Base-by-base conservation (phyloP, 92 coral and sea anemone species). In the Epizoanthus scotinus region DNA sequence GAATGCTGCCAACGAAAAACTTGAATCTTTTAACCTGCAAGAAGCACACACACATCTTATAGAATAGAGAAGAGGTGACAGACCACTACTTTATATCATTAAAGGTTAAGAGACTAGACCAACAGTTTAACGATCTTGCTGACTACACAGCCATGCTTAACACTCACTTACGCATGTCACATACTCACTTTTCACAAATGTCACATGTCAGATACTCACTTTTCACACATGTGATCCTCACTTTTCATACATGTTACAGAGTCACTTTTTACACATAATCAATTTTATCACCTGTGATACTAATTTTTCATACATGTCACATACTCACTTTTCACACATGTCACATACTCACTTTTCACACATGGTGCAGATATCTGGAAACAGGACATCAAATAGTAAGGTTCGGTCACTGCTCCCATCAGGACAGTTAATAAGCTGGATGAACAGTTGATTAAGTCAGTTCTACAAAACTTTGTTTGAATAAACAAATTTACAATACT, bases 11-110 rank as follows among this genome's bases (percentile, higher is more conserved):
- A 94, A 77, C 24, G 82, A 84, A 65, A 86, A 85, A 58, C 91
- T 90, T 25, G 94, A 87, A 34, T 94, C 98, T 72, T 90, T 94
- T 28, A 92, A 63, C 21, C 98, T 94, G 70, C 50, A 84, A 81
- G 13, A 60, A 22, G 55, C 24, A 31, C 1, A 13, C 65, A 69
- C 0, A 75, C 19, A 18, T 8, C 21, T 19, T 2, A 15, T 28
- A 31, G 8, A n/a, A 4, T 40, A 25, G 26, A 25, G 19, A 17
- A 25, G 19, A 17, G n/a, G 47, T 0, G 8, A 1, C 71, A 13
- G 71, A 29, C 71, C 2, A 12, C 8, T 1, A 6, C 9, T 5
- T 13, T 5, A 14, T 5, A 14, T 0, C 20, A 57, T 57, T 7
- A 3, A 18, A 3, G 6, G 24, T 14, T 24, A 3, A 34, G 0